These are phyloP conservation scores for Noturus placidus DNA, from an alignment of 2,113 vertebrate species.

Conservation along the genomic window DNA sequence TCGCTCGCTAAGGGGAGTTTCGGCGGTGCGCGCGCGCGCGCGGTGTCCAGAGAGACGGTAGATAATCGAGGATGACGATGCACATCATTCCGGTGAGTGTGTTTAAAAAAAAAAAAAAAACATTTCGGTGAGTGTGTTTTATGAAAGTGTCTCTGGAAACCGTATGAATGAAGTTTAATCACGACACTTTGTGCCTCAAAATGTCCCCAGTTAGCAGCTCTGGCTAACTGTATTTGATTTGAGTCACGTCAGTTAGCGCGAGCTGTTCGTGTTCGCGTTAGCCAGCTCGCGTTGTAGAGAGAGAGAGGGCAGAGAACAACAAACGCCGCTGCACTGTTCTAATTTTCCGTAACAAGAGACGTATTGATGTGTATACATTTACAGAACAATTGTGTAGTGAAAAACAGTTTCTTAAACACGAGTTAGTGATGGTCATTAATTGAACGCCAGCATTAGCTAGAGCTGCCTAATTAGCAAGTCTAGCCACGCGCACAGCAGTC, in stretches of 20 bases:
- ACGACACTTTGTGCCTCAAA: background rate
- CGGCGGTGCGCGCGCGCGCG: background rate
- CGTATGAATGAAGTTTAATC: background rate
- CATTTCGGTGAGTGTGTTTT: background rate
- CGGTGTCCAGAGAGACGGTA: background rate
- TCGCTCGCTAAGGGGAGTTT: background rate
- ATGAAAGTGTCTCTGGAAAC: background rate
- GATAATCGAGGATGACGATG: constrained; percentile 38
- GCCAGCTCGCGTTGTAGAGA: background rate
- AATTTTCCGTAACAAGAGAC: no score
- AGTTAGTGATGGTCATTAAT: background rate
- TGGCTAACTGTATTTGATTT: background rate
- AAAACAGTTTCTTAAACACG: no score
- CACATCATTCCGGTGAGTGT: constrained; percentile 31
- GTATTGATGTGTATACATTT: background rate
- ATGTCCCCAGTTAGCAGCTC: background rate
- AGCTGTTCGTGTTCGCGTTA: background rate
- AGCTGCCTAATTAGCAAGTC: background rate
- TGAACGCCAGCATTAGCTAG: background rate
- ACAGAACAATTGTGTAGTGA: background rate
- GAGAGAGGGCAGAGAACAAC: background rate
- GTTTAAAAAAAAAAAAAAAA: background rate
- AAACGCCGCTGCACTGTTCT: background rate
- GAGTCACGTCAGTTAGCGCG: background rate
- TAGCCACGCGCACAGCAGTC: background rate